Evolutionary conservation across 1,140 invertebrate species (phyloP).

Genomic region (Pseudoatta argentina): DNA sequence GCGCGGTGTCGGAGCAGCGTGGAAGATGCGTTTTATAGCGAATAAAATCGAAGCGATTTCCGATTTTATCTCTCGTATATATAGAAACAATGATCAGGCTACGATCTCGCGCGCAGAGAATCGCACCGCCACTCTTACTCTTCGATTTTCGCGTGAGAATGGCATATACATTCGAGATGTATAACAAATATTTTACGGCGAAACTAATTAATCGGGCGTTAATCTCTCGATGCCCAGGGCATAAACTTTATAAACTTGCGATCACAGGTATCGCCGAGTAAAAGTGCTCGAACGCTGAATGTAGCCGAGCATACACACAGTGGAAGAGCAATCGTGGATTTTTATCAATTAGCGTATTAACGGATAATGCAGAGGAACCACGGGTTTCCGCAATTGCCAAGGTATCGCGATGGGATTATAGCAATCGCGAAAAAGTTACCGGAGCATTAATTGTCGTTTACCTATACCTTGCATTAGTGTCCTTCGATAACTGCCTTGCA

Average conservation of each 20-base stretch:
- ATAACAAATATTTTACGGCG: conserved; percentile 6
- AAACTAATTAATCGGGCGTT: conserved; percentile 34
- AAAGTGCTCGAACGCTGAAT: conserved; percentile 12
- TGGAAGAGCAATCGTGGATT: conserved; percentile 1
- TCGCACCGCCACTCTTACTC: neutral
- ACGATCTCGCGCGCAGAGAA: neutral
- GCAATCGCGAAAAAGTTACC: neutral
- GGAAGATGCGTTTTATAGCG: conserved; percentile 61
- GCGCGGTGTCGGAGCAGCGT: neutral
- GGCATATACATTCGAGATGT: neutral
- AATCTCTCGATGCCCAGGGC: neutral
- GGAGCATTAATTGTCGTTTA: conserved; percentile 54
- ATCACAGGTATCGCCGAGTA: conserved; percentile 15
- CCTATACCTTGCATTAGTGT: conserved; percentile 19
- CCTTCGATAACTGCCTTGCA: conserved; percentile 12
- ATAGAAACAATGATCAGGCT: conserved; percentile 22
- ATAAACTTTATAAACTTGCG: conserved; percentile 15
- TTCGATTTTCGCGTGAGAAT: neutral
- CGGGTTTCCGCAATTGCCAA: conserved; percentile 26
- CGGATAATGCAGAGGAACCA: neutral
- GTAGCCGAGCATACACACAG: neutral
- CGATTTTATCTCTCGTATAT: conserved; percentile 63
- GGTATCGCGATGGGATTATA: conserved; percentile 21
- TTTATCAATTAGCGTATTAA: conserved; percentile 46
- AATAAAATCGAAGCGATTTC: conserved; percentile 65